These are phyloP conservation scores for Melanargia galathea DNA, from an alignment of 2,888 invertebrate genomes.

Conservation along the genomic window DNA sequence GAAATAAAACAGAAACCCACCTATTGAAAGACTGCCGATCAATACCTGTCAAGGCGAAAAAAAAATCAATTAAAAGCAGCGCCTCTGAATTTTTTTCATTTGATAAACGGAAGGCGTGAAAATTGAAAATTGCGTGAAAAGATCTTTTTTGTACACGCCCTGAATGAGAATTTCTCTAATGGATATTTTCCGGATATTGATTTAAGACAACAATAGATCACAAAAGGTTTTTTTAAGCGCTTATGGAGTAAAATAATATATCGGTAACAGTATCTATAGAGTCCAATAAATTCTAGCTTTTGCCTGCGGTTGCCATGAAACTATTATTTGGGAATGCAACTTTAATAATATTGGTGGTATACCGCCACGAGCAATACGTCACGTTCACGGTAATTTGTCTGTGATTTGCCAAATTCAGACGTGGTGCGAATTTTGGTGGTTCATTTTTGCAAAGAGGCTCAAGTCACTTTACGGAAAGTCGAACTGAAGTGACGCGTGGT, in stretches of 20 bases:
- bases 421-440: conserved; percentile 55
- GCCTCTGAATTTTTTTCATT: conserved; percentile 65
- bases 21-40: conserved; percentile 70
- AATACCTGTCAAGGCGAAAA: conserved; percentile 74
- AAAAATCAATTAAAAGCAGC: conserved; percentile 73
- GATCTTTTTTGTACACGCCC: conserved; percentile 59
- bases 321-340: not conserved
- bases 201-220: conserved; percentile 36
- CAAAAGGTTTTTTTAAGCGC: conserved; percentile 16
- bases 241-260: not conserved
- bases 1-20: conserved; percentile 66
- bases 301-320: not conserved
- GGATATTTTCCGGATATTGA: conserved; percentile 45
- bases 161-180: conserved; percentile 63
- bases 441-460: not conserved
- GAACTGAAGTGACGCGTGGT: not conserved
- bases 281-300: not conserved
- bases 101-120: conserved; percentile 69
- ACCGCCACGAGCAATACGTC: conserved; percentile 52
- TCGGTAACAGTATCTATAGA: not conserved
- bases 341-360: conserved; percentile 1
- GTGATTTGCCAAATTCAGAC: conserved; percentile 70
- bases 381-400: conserved; percentile 69
- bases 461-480: not conserved
- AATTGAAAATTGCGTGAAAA: conserved; percentile 72